phyloP scores from a whole-genome alignment of 1,140 invertebrate species.

The Campoletis sonorensis region DNA sequence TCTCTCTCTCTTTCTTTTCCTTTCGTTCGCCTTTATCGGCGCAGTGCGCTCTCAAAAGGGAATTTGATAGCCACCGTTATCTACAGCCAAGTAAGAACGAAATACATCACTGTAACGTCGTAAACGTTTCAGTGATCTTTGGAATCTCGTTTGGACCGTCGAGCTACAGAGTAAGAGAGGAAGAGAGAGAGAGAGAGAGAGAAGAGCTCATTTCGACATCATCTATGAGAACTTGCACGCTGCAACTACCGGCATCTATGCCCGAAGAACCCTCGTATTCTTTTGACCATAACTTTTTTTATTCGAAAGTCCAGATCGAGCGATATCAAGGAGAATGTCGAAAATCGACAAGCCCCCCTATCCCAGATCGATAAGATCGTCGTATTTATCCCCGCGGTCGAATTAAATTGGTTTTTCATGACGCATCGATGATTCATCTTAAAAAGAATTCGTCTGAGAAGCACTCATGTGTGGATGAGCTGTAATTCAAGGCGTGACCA shows the following conservation, averaged over 20 bases:
- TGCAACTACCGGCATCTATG: not conserved
- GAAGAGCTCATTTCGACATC: constrained; percentile 12
- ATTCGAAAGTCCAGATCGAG: constrained; percentile 11
- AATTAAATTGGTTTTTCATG: constrained; percentile 4
- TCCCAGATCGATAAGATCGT: not conserved
- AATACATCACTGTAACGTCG: not conserved
- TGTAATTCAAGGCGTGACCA: not conserved
- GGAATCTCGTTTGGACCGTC: constrained; percentile 39
- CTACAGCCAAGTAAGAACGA: constrained; percentile 1
- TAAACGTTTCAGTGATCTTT: constrained; percentile 47
- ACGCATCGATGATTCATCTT: constrained; percentile 14
- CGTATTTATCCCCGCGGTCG: constrained; percentile 6
- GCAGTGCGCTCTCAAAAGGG: constrained; percentile 25
- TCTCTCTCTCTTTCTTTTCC: not conserved
- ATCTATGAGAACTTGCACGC: not conserved
- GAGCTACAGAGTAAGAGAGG: constrained; percentile 6
- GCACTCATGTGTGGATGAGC: not conserved
- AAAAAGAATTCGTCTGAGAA: not conserved
- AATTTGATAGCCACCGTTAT: constrained; percentile 36
- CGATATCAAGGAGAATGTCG: constrained; percentile 9
- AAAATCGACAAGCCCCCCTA: not conserved
- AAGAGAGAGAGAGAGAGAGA: not conserved
- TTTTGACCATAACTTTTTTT: constrained; percentile 22
- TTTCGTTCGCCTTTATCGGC: constrained; percentile 9
- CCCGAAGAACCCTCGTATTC: constrained; percentile 7